phyloP scores from a whole-genome alignment of 2,888 invertebrate species.

The Cenopis cana region DNA sequence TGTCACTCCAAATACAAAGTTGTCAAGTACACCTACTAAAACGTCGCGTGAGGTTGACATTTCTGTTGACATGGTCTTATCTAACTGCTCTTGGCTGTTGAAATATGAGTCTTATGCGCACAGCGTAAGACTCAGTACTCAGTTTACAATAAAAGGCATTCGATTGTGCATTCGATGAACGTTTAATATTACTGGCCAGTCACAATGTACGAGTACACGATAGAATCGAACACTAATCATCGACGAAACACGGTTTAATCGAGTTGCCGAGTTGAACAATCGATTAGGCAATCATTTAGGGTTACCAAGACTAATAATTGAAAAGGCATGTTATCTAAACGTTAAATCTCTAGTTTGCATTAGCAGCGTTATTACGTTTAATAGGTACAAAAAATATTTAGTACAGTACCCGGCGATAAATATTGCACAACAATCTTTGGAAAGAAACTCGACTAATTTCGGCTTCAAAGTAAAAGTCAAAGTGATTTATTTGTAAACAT shows the following conservation, averaged over 20 bases:
- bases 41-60: background rate
- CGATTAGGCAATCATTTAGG: background rate
- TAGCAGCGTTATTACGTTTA: no score
- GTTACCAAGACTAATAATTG: background rate
- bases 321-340: no score
- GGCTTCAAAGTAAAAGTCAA: no score
- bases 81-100: background rate
- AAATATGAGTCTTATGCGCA: background rate
- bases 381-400: no score
- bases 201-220: background rate
- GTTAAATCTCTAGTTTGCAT: no score
- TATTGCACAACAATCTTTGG: no score
- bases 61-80: background rate
- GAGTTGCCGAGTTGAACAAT: constrained; percentile 22
- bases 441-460: no score
- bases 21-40: background rate
- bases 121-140: background rate
- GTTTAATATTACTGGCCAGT: constrained; percentile 3
- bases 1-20: constrained; percentile 18
- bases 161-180: background rate
- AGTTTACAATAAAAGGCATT: background rate
- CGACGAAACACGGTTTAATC: constrained; percentile 17
- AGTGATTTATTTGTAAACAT: no score
- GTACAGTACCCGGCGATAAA: no score
- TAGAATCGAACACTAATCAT: constrained; percentile 19